Conservation (phyloP, 1,140 invertebrate genomes). For the Lithobius niger region DNA sequence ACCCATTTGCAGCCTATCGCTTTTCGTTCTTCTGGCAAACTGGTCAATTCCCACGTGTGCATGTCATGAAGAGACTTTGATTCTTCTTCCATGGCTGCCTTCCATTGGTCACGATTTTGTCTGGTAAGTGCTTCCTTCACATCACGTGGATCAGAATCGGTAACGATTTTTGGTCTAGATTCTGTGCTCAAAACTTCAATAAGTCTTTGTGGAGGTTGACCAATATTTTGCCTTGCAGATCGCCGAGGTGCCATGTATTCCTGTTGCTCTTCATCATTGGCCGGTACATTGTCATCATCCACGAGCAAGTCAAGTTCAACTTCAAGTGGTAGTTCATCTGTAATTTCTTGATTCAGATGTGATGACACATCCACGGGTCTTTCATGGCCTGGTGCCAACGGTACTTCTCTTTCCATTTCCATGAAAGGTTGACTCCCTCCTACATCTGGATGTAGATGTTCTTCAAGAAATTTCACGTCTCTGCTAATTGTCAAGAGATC, state of each 20-base stretch:
- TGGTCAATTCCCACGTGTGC: constrained; percentile 12
- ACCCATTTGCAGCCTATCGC: constrained; percentile 10
- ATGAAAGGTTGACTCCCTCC: too few relatives aligned
- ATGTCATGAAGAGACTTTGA: constrained; percentile 11
- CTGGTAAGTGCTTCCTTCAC: not conserved
- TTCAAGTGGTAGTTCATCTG: not conserved
- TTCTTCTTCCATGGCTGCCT: constrained; percentile 11
- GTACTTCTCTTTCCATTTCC: too few relatives aligned
- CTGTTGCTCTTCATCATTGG: not conserved
- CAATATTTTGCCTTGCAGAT: not conserved
- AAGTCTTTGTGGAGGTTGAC: not conserved
- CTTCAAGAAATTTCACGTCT: not conserved
- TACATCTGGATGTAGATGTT: too few relatives aligned
- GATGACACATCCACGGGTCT: too few relatives aligned
- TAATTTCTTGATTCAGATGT: too few relatives aligned
- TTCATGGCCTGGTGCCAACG: too few relatives aligned
- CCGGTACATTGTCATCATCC: not conserved
- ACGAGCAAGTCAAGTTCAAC: not conserved
- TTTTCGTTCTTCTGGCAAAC: not conserved
- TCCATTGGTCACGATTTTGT: constrained; percentile 5
- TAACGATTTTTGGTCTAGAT: too few relatives aligned
- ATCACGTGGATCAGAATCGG: constrained; percentile 1
- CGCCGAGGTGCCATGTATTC: not conserved
- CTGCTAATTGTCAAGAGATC: not conserved
- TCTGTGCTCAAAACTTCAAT: not conserved